These are phyloP conservation scores for Diogma glabrata DNA, from an alignment of 2,888 invertebrate species.

Conservation along the genomic window DNA sequence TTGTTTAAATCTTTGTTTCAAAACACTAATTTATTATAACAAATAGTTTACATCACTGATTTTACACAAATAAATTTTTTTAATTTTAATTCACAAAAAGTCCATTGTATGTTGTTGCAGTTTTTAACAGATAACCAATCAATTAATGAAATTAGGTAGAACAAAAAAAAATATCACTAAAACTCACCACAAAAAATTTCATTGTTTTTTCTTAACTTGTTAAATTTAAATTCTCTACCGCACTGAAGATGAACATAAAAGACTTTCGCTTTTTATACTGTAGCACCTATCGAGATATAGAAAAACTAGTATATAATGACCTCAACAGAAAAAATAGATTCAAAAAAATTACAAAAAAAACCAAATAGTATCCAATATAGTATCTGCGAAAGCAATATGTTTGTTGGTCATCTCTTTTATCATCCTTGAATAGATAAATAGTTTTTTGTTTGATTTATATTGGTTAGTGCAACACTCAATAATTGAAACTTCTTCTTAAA, in stretches of 20 bases:
- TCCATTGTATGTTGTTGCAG: too few species aligned
- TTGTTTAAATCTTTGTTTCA: too few species aligned
- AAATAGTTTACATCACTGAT: too few species aligned
- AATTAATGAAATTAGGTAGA: too few species aligned
- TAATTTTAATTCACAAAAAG: too few species aligned
- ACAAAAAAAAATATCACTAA: too few species aligned
- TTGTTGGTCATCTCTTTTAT: background rate
- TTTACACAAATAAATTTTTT: too few species aligned
- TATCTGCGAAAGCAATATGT: background rate
- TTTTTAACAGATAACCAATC: too few species aligned
- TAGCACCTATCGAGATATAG: background rate
- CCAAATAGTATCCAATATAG: background rate
- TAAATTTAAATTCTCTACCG: conserved; percentile 5
- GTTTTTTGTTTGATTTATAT: background rate
- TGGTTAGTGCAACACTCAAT: background rate
- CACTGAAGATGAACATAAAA: conserved; percentile 6
- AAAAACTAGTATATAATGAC: conserved; percentile 6
- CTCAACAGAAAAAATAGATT: conserved; percentile 7
- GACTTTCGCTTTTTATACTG: conserved; percentile 8
- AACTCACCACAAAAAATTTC: conserved; percentile 10
- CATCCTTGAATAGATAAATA: background rate
- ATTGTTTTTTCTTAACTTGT: conserved; percentile 1
- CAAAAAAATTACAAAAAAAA: background rate
- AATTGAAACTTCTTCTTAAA: too few species aligned
- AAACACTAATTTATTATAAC: too few species aligned